Evolutionary conservation across 2,113 vertebrate genomes (phyloP), one percentile per base, ranked within the genome.

Genomic region (Henicopernis longicauda): DNA sequence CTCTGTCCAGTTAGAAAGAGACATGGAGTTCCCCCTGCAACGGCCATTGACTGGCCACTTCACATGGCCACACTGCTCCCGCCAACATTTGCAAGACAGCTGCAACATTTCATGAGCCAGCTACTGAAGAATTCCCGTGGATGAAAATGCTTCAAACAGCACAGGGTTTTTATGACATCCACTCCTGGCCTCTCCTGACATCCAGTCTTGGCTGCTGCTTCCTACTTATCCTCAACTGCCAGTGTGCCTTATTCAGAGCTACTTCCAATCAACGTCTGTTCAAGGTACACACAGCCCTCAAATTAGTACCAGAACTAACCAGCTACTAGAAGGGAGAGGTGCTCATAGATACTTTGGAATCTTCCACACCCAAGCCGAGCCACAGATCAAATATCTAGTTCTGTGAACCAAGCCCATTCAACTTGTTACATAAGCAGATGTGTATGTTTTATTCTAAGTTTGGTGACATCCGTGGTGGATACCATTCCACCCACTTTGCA

Each of bases 181-280:
- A 87, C 57, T 93, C 44, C 70, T 92, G 72, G 91, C 94, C 86
- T 95, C 89, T 82, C 71, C 69, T 95, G 93, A 95, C 93, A 89
- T 71, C 76, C 93, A 81, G 71, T 81, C 86, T 81, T 94, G 89
- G 93, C 91, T 95, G 83, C 89, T 4, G 50, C 80, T 92, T 94
- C 80, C 89, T 86, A 18, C 92, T 82, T 91, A 62, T 11, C 71
- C 82, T 20, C 62, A 90, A 77, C 62, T 93, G 92, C 88, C 76
- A 57, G 58, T 70, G 71, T 61, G 74, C 73, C 82, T 69, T 80
- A 52, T 66, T 89, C 85, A 76, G 66, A 88, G 79, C 71, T 93
- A 92, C 91, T 94, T 85, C 65, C 54, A 93, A 1, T 22, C 90
- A 34, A 54, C 0, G 2, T 32, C 38, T n/a, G 25, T 52, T 73